Evolutionary conservation across 1,140 invertebrate genomes (phyloP).

Genomic region (Chrysoperla carnea): DNA sequence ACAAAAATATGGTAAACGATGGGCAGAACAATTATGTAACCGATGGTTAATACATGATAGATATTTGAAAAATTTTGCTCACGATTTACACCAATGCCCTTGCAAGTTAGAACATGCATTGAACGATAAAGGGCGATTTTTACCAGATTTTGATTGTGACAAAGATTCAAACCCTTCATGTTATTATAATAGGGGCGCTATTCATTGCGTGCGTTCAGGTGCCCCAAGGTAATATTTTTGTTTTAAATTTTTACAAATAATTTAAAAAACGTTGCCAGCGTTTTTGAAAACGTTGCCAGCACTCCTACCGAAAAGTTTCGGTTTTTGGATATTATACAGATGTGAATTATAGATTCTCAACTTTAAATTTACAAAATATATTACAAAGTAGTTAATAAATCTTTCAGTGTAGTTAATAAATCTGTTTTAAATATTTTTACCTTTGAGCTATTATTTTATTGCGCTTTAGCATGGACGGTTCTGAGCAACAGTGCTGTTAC

Average conservation of each 20-base stretch:
- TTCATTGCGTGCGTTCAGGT: slow-evolving; percentile 84
- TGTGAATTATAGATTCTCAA: no score
- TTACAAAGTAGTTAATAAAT: no score
- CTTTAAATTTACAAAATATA: no score
- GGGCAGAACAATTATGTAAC: slow-evolving; percentile 67
- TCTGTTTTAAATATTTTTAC: no score
- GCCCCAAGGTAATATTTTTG: slow-evolving; percentile 61
- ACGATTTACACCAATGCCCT: slow-evolving; percentile 73
- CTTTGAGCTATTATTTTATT: no score
- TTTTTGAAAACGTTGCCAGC: background rate
- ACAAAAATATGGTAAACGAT: slow-evolving; percentile 49
- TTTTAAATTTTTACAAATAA: background rate
- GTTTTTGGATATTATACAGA: background rate
- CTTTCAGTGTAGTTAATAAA: no score
- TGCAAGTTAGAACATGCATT: slow-evolving; percentile 83
- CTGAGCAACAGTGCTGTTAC: slow-evolving; percentile 94
- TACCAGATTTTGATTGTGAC: slow-evolving; percentile 84
- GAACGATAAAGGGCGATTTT: slow-evolving; percentile 77
- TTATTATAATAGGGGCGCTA: slow-evolving; percentile 68
- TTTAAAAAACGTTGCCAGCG: background rate
- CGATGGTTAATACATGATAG: slow-evolving; percentile 77
- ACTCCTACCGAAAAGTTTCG: background rate
- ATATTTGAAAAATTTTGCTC: slow-evolving; percentile 72
- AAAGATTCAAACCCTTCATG: slow-evolving; percentile 80
- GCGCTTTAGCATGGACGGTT: slow-evolving; percentile 54